These are phyloP conservation scores for Chroicocephalus ridibundus DNA, from an alignment of 2,113 vertebrate species.

Conservation along the genomic window DNA sequence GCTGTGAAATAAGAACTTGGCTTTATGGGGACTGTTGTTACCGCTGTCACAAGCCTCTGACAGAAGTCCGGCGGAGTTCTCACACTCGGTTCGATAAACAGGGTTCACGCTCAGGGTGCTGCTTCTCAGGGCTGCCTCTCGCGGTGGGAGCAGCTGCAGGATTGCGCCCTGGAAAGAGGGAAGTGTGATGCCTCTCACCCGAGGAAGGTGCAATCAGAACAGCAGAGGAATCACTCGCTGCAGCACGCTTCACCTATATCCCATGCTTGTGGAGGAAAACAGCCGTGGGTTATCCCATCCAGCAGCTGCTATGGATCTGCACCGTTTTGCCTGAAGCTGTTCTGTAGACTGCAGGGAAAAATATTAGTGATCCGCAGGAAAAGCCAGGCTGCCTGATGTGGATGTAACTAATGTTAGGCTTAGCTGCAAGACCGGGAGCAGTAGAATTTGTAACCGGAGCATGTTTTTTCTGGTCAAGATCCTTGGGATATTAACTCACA, in stretches of 20 bases:
- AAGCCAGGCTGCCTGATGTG: neutral
- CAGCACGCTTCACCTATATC: neutral
- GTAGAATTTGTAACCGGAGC: neutral
- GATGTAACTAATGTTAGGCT: neutral
- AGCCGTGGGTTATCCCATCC: neutral
- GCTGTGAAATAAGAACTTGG: neutral
- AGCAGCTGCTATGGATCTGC: neutral
- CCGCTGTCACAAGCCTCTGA: neutral
- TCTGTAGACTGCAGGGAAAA: neutral
- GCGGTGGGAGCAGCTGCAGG: neutral
- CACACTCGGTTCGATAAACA: neutral
- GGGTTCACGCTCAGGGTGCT: neutral
- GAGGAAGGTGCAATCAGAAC: neutral
- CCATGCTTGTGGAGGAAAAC: neutral
- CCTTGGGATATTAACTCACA: neutral
- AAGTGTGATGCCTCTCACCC: neutral
- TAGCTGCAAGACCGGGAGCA: neutral
- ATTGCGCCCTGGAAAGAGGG: neutral
- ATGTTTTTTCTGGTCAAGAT: conserved; percentile 1
- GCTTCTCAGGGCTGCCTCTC: neutral
- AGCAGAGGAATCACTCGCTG: neutral
- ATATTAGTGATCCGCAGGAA: neutral
- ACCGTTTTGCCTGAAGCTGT: neutral
- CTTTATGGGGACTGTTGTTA: neutral
- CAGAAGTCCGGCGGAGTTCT: neutral